Evolutionary conservation across 2,113 vertebrate species (phyloP).

Genomic region (Psammodynastes pulverulentus): DNA sequence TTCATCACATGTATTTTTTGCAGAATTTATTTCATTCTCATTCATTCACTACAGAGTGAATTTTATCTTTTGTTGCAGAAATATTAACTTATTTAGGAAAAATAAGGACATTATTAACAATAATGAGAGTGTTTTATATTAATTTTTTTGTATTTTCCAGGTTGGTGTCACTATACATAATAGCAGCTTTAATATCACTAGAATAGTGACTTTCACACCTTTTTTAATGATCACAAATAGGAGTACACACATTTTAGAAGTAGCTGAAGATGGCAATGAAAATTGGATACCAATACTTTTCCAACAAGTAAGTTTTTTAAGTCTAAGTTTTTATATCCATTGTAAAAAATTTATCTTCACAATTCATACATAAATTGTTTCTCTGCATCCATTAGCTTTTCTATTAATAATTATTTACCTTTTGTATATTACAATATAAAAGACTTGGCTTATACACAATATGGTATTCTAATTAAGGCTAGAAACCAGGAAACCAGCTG

Average conservation of each 20-base stretch:
- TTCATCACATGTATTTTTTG: neutral
- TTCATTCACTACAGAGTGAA: neutral
- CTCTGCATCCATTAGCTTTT: neutral
- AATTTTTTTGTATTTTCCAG: constrained; percentile 63
- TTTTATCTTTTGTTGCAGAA: neutral
- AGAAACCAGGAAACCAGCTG: neutral
- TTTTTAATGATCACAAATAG: constrained; percentile 93
- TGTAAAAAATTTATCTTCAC: neutral
- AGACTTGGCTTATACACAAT: neutral
- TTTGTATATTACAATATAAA: neutral
- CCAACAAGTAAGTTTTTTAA: constrained; percentile 74
- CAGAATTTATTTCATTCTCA: neutral
- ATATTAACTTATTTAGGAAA: neutral
- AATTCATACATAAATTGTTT: neutral
- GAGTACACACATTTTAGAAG: constrained; percentile 81
- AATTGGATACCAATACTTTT: constrained; percentile 82
- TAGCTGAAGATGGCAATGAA: constrained; percentile 82
- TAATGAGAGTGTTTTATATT: neutral
- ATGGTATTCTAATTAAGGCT: neutral
- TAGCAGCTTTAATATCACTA: constrained; percentile 95
- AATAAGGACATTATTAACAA: neutral
- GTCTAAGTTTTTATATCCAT: neutral
- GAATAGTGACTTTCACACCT: constrained; percentile 93
- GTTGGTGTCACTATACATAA: constrained; percentile 93
- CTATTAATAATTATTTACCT: neutral